phyloP scores from a whole-genome alignment of 2,888 invertebrate genomes.

The Pyrrhopygopsis socrates region DNA sequence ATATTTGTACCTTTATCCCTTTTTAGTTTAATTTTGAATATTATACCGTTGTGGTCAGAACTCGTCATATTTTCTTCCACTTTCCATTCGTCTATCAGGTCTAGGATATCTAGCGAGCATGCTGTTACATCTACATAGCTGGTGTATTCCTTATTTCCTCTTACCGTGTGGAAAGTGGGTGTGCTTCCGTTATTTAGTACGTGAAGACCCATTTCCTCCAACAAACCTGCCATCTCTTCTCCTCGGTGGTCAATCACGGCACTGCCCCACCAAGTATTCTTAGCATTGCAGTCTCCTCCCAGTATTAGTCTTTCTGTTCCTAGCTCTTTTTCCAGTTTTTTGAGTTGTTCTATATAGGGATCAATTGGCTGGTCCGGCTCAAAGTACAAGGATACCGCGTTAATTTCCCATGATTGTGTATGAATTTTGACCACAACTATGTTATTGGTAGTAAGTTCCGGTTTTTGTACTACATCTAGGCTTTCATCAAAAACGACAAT shows the following conservation, averaged over 20 bases:
- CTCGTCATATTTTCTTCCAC: too few species aligned
- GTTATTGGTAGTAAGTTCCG: slow-evolving; percentile 29
- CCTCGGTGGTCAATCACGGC: background rate
- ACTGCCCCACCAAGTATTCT: background rate
- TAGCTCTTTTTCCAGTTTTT: background rate
- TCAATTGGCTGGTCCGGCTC: slow-evolving; percentile 52
- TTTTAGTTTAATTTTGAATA: too few species aligned
- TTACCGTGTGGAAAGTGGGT: too few species aligned
- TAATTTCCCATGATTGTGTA: background rate
- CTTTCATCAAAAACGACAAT: slow-evolving; percentile 39
- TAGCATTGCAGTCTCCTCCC: background rate
- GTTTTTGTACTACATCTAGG: slow-evolving; percentile 49
- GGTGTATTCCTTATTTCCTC: too few species aligned
- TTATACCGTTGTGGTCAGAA: too few species aligned
- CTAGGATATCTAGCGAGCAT: too few species aligned
- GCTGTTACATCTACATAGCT: too few species aligned
- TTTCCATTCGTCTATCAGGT: too few species aligned
- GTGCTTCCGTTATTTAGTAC: too few species aligned
- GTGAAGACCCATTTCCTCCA: too few species aligned
- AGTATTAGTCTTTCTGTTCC: background rate
- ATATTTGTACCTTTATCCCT: too few species aligned
- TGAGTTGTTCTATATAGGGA: background rate
- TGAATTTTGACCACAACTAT: slow-evolving; percentile 20
- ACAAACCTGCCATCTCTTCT: background rate
- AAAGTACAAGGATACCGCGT: slow-evolving; percentile 18